Evolutionary conservation across 2,888 invertebrate species (phyloP), one percentile per base, ranked within the genome.

Genomic region (Drosophila lacicola): DNA sequence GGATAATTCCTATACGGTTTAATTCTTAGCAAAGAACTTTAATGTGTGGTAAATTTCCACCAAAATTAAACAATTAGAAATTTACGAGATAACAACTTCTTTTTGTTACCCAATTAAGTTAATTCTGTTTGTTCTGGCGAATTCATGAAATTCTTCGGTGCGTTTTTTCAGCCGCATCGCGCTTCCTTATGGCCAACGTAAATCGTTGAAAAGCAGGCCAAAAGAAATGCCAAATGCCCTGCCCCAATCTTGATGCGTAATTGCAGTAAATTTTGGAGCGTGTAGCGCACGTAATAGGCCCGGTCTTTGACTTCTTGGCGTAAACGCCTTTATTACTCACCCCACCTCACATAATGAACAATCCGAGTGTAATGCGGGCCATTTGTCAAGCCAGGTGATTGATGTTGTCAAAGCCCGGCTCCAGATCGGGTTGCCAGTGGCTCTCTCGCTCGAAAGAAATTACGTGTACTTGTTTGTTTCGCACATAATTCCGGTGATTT

Each of bases 261-360:
- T 77, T 73, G 50, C 17, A 36, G 5, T 53, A 70, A 62, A 80
- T 69, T 79, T 68, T 79, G 68, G 82, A 84, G 85, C 82, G 85
- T 82, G 88, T 79, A 85, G 80, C 71, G 65, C 77, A 74, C 64
- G 77, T 86, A 82, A 86, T 86, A 64, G 60, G 46, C 64, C 57
- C 74, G 82, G 82, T 76, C 74, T 72, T 82, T 82, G 66, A 72
- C 74, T 80, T 82, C 49, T 55, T 68, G 56, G 44, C 50, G 41
- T 34, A 34, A 63, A 51, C 63, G 53, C 39, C 46, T 37, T 72
- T 65, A 61, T 87, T 72, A 72, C 60, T 78, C 82, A 78, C 50
- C 64, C 63, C 49, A n/a, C 1, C 17, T 17, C 58, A 57, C 74
- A 71, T 56, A 45, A 63, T 76, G 60, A 65, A 62, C 45, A 69